phyloP scores from a whole-genome alignment of 2,797 vertebrate genomes.

The Enteromius radiatus region DNA sequence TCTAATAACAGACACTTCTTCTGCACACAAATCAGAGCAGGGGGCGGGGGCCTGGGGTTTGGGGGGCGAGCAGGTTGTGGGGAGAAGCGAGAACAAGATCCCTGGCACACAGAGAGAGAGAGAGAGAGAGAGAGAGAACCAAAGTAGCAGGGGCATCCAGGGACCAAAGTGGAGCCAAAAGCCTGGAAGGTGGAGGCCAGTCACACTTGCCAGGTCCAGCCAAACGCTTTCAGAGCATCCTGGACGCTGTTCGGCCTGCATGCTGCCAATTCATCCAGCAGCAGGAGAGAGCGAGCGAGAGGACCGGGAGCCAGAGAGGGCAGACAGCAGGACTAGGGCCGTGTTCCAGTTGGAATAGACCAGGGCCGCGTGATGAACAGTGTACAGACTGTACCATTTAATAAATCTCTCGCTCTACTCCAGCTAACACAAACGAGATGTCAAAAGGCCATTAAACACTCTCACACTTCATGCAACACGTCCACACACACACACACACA shows the following conservation, averaged over 20 bases:
- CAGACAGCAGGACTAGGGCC: constrained; percentile 35
- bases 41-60: constrained; percentile 25
- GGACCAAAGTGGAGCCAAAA: constrained; percentile 43
- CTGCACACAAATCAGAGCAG: constrained; percentile 40
- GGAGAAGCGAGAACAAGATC: constrained; percentile 24
- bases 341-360: constrained; percentile 51
- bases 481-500: constrained; percentile 24
- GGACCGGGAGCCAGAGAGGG: constrained; percentile 11
- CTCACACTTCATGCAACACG: constrained; percentile 24
- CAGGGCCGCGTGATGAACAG: constrained; percentile 42
- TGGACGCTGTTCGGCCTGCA: constrained; percentile 22
- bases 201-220: constrained; percentile 21
- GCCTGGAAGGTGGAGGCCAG: constrained; percentile 40
- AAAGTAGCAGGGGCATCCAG: constrained; percentile 13
- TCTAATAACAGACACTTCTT: constrained; percentile 61
- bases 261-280: constrained; percentile 56
- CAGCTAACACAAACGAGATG: constrained; percentile 49
- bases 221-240: constrained; percentile 55
- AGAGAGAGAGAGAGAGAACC: neutral
- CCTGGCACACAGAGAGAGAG: constrained; percentile 16
- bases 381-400: constrained; percentile 48
- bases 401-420: constrained; percentile 50
- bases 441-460: constrained; percentile 45
- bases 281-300: constrained; percentile 22
- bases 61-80: constrained; percentile 30